phyloP scores from a whole-genome alignment of 1,140 invertebrate genomes.

The Gyrodactylus bullatarudis region DNA sequence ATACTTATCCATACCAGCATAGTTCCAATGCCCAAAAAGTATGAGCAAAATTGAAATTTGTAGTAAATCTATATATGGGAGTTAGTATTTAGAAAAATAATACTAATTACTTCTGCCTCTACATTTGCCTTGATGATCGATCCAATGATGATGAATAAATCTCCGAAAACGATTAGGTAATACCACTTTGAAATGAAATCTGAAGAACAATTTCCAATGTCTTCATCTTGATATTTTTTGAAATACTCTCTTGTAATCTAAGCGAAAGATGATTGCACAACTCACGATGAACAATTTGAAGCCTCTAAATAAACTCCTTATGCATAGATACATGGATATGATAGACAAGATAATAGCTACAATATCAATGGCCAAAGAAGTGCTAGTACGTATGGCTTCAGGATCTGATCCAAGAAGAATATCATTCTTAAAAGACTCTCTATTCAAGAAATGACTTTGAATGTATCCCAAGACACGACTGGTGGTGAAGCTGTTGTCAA shows the following conservation, averaged over 20 bases:
- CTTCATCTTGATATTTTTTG: background rate
- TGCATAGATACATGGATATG: background rate
- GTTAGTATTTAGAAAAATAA: background rate
- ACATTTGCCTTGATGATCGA: background rate
- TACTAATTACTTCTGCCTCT: background rate
- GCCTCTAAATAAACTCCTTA: background rate
- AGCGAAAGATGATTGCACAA: too few species aligned
- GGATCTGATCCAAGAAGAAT: background rate
- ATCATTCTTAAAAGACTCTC: background rate
- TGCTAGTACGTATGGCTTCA: background rate
- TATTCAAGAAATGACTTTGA: background rate
- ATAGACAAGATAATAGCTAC: background rate
- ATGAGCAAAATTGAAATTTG: background rate
- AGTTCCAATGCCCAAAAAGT: background rate
- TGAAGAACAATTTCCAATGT: background rate
- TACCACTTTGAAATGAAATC: background rate
- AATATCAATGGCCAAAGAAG: background rate
- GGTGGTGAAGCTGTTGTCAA: background rate
- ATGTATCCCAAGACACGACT: background rate
- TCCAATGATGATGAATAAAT: background rate
- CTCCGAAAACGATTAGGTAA: background rate
- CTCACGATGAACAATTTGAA: background rate
- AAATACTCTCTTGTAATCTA: background rate
- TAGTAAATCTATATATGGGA: background rate
- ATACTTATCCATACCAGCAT: background rate